Conservation (phyloP, 2,797 vertebrate genomes). For the Molossus alvarezi region DNA sequence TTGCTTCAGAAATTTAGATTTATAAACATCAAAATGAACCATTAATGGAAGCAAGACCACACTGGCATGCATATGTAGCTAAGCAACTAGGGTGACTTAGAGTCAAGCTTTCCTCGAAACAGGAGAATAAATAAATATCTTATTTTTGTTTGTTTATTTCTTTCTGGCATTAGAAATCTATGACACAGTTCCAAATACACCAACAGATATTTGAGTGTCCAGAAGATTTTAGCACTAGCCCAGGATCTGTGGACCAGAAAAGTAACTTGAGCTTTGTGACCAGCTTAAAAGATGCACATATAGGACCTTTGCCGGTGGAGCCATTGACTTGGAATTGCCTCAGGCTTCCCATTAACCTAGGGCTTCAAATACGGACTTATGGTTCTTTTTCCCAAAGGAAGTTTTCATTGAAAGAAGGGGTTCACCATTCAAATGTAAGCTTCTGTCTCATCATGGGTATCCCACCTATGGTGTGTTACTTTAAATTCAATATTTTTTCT, state of each 20-base stretch:
- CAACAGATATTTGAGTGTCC: background rate
- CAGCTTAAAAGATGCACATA: background rate
- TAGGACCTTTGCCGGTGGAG: background rate
- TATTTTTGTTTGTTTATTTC: background rate
- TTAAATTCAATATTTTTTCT: conserved; percentile 43
- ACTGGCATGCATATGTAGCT: background rate
- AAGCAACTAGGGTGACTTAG: background rate
- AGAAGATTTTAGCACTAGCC: background rate
- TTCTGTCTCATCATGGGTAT: background rate
- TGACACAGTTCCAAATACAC: conserved; percentile 10
- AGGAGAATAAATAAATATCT: background rate
- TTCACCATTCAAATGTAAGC: conserved; percentile 38
- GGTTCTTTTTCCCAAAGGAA: conserved; percentile 19
- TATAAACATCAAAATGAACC: conserved; percentile 61
- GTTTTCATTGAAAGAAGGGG: conserved; percentile 41
- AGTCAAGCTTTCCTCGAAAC: conserved; percentile 3
- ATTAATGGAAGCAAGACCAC: conserved; percentile 29
- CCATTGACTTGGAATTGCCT: background rate
- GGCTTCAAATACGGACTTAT: background rate
- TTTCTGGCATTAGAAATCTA: background rate
- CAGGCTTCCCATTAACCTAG: background rate
- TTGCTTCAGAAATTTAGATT: conserved; percentile 68
- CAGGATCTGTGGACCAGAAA: background rate
- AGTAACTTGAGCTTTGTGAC: background rate
- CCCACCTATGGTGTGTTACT: background rate